Base-by-base conservation (phyloP, 1,140 invertebrate genomes). In the Danaus plexippus region DNA sequence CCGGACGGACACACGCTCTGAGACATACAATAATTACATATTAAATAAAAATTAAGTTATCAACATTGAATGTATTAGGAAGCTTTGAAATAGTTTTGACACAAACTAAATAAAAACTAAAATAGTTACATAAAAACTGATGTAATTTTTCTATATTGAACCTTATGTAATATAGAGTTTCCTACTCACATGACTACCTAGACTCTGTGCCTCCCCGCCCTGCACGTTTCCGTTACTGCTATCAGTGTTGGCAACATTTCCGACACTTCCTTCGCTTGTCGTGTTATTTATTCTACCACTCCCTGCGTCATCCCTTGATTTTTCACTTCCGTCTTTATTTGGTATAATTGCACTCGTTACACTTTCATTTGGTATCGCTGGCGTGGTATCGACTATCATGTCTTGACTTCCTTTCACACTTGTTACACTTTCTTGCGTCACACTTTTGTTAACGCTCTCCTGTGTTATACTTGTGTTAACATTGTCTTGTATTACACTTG, bases 191-290 rank as follows among this genome's bases (percentile, higher is more conserved):
- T 77, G 72, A 64, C 54, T 69, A 63, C 67, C 53, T 42, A 79
- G 64, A 12, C 69, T 70, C 15, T 79, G 47, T 43, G 76, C 54
- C 44, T 77, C 75, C 6, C 43, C 66, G 0, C 66, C 66, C 42
- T 66, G 53, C 9, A 61, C 67, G 61, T 79, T 80, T 15, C 80
- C 77, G 52, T 83, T 82, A 50, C 72, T 71, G 53, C 48, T 49
- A 58, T 61, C 48, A 55, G 15, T 32, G 50, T 43, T 44, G 43
- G 42, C 54, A 48, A 13, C 12, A 43, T n/a, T n/a, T 13, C 8
- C 15, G 43, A 7, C 22, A 32, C 22, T 32, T 6, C 7, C 22
- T 8, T 13, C 47, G 32, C 40, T 49, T 15, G 15, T 15, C 18
- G 18, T 49, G n/a, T 32, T 11, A 32, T 49, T 49, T 11, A 11